Percentiles rank a stretch among this genome's conserved stretches.
phyloP scores from a whole-genome alignment of 37 sponge, comb jelly and placozoan species.

The Agelas oroides region DNA sequence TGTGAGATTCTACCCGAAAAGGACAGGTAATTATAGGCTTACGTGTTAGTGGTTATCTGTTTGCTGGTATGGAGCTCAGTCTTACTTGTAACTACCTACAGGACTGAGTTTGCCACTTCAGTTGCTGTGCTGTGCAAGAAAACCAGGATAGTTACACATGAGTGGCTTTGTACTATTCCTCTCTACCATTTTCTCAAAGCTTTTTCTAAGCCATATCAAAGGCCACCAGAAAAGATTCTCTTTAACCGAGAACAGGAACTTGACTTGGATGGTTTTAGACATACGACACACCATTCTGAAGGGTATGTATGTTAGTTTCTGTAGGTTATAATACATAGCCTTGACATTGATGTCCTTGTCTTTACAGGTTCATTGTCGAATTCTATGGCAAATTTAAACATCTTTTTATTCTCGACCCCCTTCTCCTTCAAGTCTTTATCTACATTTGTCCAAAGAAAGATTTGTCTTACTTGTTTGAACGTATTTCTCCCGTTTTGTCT shows the following conservation, averaged over 20 bases:
- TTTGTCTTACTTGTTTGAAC: neutral
- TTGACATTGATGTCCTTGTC: too few species aligned
- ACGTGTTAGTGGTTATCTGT: too few species aligned
- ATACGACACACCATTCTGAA: too few species aligned
- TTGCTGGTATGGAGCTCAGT: too few species aligned
- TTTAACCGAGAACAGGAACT: too few species aligned
- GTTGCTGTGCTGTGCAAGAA: neutral
- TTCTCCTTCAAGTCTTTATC: slow-evolving; percentile 23
- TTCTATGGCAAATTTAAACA: slow-evolving; percentile 15
- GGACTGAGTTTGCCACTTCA: neutral
- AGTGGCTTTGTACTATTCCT: neutral
- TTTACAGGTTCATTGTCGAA: neutral
- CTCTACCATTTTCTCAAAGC: slow-evolving; percentile 13
- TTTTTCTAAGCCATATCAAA: slow-evolving; percentile 5
- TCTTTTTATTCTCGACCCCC: slow-evolving; percentile 31
- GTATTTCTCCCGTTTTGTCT: slow-evolving; percentile 8
- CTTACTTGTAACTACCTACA: too few species aligned
- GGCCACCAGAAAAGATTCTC: too few species aligned
- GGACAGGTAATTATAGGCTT: too few species aligned
- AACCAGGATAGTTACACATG: neutral
- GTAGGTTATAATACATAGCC: too few species aligned
- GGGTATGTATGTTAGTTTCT: too few species aligned
- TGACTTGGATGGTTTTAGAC: too few species aligned
- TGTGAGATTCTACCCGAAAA: neutral
- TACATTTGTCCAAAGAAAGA: slow-evolving; percentile 33